Base-by-base conservation (phyloP, 2,797 vertebrate genomes). In the Phoebastria nigripes region DNA sequence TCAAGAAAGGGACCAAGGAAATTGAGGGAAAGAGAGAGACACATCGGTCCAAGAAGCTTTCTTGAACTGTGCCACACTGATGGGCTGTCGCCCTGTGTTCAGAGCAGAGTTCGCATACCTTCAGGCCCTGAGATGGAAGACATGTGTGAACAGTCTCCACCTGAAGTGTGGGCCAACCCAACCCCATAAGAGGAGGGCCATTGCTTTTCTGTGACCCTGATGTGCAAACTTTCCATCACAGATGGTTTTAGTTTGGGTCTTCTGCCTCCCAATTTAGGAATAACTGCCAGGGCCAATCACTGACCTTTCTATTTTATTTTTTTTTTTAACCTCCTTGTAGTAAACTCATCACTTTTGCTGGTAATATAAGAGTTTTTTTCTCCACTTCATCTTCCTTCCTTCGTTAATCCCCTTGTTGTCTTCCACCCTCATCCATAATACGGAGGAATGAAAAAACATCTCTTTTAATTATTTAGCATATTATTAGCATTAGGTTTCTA, bases 401-500 rank as follows among this genome's bases (percentile, higher is more conserved):
- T 85, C 0, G 0, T 72, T 87, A 90, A 96, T 95, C 62, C 47
- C 19, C 47, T 89, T 82, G 67, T 70, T 89, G 47, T 62, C 59
- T 95, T 82, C 81, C 17, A 69, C 46, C 25, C 55, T 87, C 46
- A 73, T 41, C 67, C 1, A 1, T 35, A 73, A 66, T 24, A 66
- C 0, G 0, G 15, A 62, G 33, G 54, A 84, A 77, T 59, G 15
- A 85, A 35, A 87, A 90, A 95, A 63, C 13, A 73, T 52, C 17
- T 84, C 83, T 89, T 79, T 91, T 70, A 87, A 85, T 93, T 90
- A 93, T 82, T 96, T 90, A 89, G 63, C 73, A 51, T 77, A 67
- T 62, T 92, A 89, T 79, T 94, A 79, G n/a, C 81, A 62, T 73
- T 58, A 89, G 21, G 4, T 89, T 85, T 66, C 63, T 85, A 21